Percentiles rank a stretch among this genome's conserved stretches.
Conservation (phyloP, 2,113 vertebrate species). For the Salvelinus sp. region DNA sequence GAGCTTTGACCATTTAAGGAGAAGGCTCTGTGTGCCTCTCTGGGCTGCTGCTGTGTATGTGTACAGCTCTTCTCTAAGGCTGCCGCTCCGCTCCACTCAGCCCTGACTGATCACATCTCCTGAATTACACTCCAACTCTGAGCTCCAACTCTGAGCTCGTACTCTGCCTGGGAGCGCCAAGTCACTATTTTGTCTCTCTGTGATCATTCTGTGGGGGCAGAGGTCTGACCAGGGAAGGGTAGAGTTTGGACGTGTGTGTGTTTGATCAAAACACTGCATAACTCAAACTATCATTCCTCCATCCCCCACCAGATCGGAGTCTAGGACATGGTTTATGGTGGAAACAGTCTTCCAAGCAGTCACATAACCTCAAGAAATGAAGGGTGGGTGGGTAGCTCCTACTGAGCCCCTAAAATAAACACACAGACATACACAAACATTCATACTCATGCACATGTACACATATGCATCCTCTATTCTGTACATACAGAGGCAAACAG, state of each 20-base stretch:
- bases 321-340: background rate
- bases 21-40: slow-evolving; percentile 90
- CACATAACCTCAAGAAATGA: background rate
- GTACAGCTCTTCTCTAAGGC: slow-evolving; percentile 6
- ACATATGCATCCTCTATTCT: background rate
- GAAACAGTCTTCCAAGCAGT: background rate
- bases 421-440: background rate
- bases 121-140: slow-evolving; percentile 33
- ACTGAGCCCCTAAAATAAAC: background rate
- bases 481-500: background rate
- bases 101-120: slow-evolving; percentile 43
- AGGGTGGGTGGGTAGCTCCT: background rate
- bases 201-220: slow-evolving; percentile 25
- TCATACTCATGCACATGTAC: background rate
- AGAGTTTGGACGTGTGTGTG: background rate
- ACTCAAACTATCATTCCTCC: background rate
- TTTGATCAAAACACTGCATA: background rate
- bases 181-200: slow-evolving; percentile 21
- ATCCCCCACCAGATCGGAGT: background rate
- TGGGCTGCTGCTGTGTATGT: slow-evolving; percentile 63
- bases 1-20: slow-evolving; percentile 99
- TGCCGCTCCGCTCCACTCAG: slow-evolving; percentile 20
- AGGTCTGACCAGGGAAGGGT: background rate
- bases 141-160: background rate
- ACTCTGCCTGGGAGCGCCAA: slow-evolving; percentile 17